phyloP scores from a whole-genome alignment of 1,140 invertebrate species.

The Calephelis nemesis region DNA sequence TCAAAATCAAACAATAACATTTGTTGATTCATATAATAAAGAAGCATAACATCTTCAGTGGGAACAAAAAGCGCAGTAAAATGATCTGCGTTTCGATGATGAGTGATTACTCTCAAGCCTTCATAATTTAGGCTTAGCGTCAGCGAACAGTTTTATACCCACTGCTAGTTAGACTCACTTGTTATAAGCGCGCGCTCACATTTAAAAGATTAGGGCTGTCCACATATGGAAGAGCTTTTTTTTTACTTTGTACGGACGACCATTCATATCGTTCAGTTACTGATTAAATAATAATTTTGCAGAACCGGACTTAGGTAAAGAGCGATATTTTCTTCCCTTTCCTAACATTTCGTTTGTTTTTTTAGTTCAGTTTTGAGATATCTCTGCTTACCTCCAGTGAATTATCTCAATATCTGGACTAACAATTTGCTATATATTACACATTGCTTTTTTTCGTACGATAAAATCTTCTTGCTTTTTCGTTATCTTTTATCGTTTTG shows the following conservation, averaged over 20 bases:
- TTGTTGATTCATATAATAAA: constrained; percentile 19
- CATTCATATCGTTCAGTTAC: neutral
- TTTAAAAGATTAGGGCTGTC: constrained; percentile 44
- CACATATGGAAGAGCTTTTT: constrained; percentile 40
- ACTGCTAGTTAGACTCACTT: constrained; percentile 71
- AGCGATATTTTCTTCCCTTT: too few species aligned
- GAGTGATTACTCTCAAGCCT: constrained; percentile 64
- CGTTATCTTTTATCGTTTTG: too few species aligned
- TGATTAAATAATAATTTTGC: too few species aligned
- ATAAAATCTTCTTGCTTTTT: too few species aligned
- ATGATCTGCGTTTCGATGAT: constrained; percentile 42
- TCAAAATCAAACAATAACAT: neutral
- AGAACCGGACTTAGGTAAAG: too few species aligned
- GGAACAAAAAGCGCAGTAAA: constrained; percentile 37
- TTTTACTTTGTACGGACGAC: neutral
- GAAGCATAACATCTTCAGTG: constrained; percentile 25
- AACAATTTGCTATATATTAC: too few species aligned
- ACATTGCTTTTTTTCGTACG: too few species aligned
- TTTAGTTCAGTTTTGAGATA: too few species aligned
- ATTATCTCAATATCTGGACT: too few species aligned
- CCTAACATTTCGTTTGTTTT: too few species aligned
- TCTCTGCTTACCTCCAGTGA: too few species aligned
- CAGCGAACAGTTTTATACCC: constrained; percentile 43
- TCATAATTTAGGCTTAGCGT: constrained; percentile 70
- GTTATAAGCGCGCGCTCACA: constrained; percentile 62